Percentiles rank a stretch among this genome's conserved stretches.
Evolutionary conservation across 2,888 invertebrate genomes (phyloP).

Genomic region (Timandra comae): DNA sequence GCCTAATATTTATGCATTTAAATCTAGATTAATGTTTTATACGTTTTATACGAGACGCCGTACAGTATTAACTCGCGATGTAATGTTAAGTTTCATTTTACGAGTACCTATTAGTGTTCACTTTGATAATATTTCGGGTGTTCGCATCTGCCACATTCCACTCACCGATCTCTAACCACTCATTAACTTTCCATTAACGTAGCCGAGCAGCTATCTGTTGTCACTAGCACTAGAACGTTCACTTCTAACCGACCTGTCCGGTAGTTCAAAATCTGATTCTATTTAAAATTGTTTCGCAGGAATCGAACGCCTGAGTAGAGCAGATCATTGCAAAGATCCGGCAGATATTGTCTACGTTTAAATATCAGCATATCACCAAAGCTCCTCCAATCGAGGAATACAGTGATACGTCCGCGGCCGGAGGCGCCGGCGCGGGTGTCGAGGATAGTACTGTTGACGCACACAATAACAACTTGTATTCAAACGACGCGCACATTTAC

Average conservation of each 20-base stretch:
- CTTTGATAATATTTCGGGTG: conserved; percentile 27
- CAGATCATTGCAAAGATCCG: conserved; percentile 91
- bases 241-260: conserved; percentile 37
- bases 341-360: conserved; percentile 85
- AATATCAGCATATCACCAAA: conserved; percentile 78
- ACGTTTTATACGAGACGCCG: conserved; percentile 64
- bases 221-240: conserved; percentile 55
- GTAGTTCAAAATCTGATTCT: conserved; percentile 45
- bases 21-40: conserved; percentile 67
- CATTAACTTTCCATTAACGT: conserved; percentile 48
- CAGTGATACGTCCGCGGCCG: conserved; percentile 56
- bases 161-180: conserved; percentile 41
- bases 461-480: conserved; percentile 47
- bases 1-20: conserved; percentile 74
- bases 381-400: conserved; percentile 69
- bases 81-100: conserved; percentile 44
- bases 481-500: conserved; percentile 43
- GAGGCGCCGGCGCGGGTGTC: conserved; percentile 46
- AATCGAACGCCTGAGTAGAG: conserved; percentile 93
- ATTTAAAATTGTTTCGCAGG: conserved; percentile 78
- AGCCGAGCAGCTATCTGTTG: conserved; percentile 42
- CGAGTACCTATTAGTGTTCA: conserved; percentile 27
- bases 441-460: conserved; percentile 63
- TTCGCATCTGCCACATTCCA: conserved; percentile 40
- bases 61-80: conserved; percentile 54